phyloP scores from a whole-genome alignment of 2,797 vertebrate genomes.

The Limosa lapponica region DNA sequence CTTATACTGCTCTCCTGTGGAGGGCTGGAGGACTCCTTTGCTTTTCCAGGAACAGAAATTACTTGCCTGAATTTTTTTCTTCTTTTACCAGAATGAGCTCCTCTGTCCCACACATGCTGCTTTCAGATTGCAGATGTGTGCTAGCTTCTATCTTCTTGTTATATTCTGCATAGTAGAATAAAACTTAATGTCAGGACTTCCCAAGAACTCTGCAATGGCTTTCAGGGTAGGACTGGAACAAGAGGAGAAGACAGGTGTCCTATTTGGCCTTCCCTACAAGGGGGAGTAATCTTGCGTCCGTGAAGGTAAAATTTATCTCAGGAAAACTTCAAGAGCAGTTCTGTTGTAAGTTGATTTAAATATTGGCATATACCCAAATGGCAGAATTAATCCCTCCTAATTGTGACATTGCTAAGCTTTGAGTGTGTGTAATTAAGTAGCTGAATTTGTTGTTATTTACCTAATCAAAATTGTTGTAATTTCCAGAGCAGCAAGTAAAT shows the following conservation, averaged over 20 bases:
- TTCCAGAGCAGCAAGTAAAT: not conserved
- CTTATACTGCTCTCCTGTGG: not conserved
- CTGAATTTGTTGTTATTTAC: not conserved
- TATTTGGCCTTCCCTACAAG: not conserved
- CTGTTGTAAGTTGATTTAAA: not conserved
- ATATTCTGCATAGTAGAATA: not conserved
- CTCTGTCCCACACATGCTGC: not conserved
- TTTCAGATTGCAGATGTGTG: not conserved
- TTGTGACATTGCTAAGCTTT: not conserved
- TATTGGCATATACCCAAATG: not conserved
- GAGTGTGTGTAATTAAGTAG: not conserved
- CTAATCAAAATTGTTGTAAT: not conserved
- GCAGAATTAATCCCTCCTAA: not conserved
- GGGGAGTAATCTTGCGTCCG: not conserved
- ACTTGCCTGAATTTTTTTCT: not conserved
- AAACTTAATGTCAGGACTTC: not conserved
- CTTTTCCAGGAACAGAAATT: not conserved
- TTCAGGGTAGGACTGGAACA: not conserved
- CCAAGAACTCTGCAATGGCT: not conserved
- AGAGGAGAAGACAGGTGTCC: not conserved
- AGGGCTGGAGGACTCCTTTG: not conserved
- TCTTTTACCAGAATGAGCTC: not conserved
- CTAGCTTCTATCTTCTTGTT: not conserved
- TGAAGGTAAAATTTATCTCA: not conserved
- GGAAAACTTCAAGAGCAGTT: not conserved